Conservation (phyloP, 2,888 invertebrate species). For the Azorinus chamasolen region DNA sequence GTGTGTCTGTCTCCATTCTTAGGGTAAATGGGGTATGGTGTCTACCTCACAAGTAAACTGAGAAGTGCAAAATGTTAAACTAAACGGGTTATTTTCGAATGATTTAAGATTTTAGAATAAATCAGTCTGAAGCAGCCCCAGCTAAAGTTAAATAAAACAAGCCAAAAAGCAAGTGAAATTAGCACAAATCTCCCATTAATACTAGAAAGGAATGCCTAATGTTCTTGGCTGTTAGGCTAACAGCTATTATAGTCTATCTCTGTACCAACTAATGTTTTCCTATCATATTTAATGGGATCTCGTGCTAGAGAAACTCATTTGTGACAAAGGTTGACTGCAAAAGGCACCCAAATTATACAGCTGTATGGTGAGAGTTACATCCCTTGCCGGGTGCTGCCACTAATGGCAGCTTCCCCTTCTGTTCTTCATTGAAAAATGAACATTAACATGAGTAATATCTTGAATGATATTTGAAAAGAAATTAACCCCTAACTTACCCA, state of each 20-base stretch:
- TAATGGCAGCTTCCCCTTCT: too few species aligned
- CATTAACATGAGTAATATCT: too few species aligned
- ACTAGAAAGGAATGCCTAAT: conserved; percentile 52
- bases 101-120: conserved; percentile 31
- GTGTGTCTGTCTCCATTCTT: too few species aligned
- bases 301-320: conserved; percentile 47
- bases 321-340: conserved; percentile 7
- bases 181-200: conserved; percentile 60
- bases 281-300: conserved; percentile 57
- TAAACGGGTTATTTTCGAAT: conserved; percentile 24
- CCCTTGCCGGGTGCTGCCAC: too few species aligned
- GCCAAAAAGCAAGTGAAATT: conserved; percentile 41
- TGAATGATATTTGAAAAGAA: too few species aligned
- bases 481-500: too few species aligned
- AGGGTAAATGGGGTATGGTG: too few species aligned
- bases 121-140: conserved; percentile 22
- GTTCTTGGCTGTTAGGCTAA: conserved; percentile 22
- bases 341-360: conserved; percentile 3
- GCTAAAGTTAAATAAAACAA: conserved; percentile 24
- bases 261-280: conserved; percentile 55
- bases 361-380: too few species aligned
- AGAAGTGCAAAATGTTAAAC: not conserved
- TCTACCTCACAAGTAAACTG: too few species aligned
- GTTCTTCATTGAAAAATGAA: too few species aligned
- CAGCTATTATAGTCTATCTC: conserved; percentile 50